These are phyloP conservation scores for Dendrolimus punctatus DNA, from an alignment of 1,140 invertebrate species.

Conservation along the genomic window DNA sequence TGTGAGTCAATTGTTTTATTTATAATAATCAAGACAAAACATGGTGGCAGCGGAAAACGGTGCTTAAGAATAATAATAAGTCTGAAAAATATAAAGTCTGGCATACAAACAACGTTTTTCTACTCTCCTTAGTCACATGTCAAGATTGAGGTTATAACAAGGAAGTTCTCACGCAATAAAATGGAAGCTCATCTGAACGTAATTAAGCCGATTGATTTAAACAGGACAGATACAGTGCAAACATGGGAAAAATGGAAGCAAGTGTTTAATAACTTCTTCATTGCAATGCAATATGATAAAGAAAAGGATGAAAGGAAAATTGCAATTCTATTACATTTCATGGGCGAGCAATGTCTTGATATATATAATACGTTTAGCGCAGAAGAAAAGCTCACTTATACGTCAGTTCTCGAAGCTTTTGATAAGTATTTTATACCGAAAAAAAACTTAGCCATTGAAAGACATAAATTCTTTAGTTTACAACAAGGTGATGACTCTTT, in stretches of 20 bases:
- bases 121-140: too few relatives aligned
- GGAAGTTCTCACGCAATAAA: too few relatives aligned
- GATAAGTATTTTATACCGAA: background rate
- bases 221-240: too few relatives aligned
- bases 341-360: background rate
- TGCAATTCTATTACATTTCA: background rate
- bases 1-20: too few relatives aligned
- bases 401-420: background rate
- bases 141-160: too few relatives aligned
- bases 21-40: too few relatives aligned
- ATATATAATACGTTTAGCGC: background rate
- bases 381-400: background rate
- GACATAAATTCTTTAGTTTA: slow-evolving; percentile 1
- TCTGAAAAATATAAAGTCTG: too few relatives aligned
- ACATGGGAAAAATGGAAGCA: background rate
- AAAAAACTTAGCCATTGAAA: background rate
- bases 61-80: too few relatives aligned
- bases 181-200: too few relatives aligned
- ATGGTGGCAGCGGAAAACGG: too few relatives aligned
- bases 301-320: background rate
- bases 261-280: background rate
- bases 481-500: background rate
- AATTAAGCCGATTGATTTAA: too few relatives aligned
- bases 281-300: background rate
- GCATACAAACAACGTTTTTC: too few relatives aligned